These are phyloP conservation scores for Pogonocherus hispidulus DNA, from an alignment of 2,888 invertebrate genomes.

Conservation along the genomic window DNA sequence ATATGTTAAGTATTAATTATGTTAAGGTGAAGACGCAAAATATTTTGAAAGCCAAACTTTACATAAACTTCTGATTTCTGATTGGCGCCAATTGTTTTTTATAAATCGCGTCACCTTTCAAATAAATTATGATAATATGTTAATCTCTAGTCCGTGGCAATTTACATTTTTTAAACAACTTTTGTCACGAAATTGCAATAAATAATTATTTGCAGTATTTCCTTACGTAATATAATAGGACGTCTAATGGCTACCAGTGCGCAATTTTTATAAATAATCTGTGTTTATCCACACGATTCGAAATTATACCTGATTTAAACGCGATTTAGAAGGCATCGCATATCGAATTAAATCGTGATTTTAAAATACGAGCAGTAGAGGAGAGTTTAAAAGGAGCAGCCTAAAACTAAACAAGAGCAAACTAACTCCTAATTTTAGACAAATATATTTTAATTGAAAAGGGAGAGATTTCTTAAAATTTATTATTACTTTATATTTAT, in stretches of 20 bases:
- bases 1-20: too few species aligned
- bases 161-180: slow-evolving; percentile 9
- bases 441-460: too few species aligned
- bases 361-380: too few species aligned
- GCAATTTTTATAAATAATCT: slow-evolving; percentile 10
- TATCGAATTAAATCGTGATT: too few species aligned
- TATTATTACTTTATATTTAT: too few species aligned
- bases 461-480: too few species aligned
- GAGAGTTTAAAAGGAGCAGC: too few species aligned
- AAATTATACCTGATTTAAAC: neutral
- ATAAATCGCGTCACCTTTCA: neutral
- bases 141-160: neutral
- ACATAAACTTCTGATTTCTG: neutral
- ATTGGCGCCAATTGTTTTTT: neutral
- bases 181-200: slow-evolving; percentile 17
- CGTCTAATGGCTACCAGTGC: slow-evolving; percentile 7
- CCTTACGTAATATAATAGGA: neutral
- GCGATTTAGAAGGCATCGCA: too few species aligned
- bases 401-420: too few species aligned
- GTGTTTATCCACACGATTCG: neutral
- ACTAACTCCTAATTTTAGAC: too few species aligned
- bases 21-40: too few species aligned
- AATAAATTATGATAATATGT: neutral
- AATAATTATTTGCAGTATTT: slow-evolving; percentile 7
- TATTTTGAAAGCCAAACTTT: too few species aligned